Evolutionary conservation across 23 tunicate species (phyloP).

Genomic region (Clavelina lepadiformis): DNA sequence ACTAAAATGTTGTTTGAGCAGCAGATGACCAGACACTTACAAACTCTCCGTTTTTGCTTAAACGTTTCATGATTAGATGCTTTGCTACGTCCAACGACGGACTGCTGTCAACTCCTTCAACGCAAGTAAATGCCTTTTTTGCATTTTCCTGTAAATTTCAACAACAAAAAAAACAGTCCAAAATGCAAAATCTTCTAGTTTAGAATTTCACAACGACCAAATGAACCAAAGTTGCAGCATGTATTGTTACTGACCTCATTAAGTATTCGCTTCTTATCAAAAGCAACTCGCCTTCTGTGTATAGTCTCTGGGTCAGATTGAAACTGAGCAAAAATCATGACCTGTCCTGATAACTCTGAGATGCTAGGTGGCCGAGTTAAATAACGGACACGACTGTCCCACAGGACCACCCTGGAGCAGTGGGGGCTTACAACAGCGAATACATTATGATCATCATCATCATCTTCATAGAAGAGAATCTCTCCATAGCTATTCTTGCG

Average conservation of each 20-base stretch:
- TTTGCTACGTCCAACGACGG: slow-evolving; percentile 38
- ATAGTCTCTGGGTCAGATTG: slow-evolving; percentile 17
- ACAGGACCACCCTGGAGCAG: slow-evolving; percentile 52
- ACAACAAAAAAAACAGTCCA: not conserved
- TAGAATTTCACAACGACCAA: not conserved
- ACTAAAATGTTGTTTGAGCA: too few species aligned
- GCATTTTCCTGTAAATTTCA: slow-evolving; percentile 2
- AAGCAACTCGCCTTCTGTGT: slow-evolving; percentile 30
- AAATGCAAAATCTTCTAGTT: not conserved
- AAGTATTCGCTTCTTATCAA: too few species aligned
- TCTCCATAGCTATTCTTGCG: slow-evolving; percentile 86
- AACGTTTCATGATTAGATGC: slow-evolving; percentile 42
- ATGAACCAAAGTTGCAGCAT: not conserved
- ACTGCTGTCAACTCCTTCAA: slow-evolving; percentile 11
- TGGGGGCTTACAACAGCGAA: slow-evolving; percentile 53
- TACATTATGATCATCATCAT: slow-evolving; percentile 46
- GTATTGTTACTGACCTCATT: not conserved
- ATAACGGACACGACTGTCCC: slow-evolving; percentile 58
- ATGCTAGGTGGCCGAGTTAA: slow-evolving; percentile 67
- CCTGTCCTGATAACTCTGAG: slow-evolving; percentile 43
- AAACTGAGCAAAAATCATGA: slow-evolving; percentile 51
- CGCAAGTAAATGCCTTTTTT: slow-evolving; percentile 21
- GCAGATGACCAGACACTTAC: too few species aligned
- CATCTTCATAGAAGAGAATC: slow-evolving; percentile 63
- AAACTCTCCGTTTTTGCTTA: slow-evolving; percentile 33